Conservation (phyloP, 2,888 invertebrate genomes). For the Cosmopolites sordidus region DNA sequence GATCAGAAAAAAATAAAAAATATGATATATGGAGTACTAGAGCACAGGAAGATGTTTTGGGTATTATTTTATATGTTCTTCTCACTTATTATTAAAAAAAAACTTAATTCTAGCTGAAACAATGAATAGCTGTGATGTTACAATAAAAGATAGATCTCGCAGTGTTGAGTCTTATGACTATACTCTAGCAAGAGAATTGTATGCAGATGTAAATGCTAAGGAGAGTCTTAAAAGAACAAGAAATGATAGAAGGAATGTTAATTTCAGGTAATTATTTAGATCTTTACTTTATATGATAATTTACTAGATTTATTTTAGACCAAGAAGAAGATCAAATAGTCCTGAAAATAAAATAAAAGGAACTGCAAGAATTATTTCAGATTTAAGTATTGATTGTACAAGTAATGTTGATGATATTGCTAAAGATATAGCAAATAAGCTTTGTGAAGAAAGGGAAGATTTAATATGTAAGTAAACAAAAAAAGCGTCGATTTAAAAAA, state of each 20-base stretch:
- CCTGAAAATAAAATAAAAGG: constrained; percentile 52
- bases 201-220: constrained; percentile 48
- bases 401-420: constrained; percentile 59
- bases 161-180: constrained; percentile 76
- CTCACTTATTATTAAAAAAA: background rate
- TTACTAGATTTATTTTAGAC: constrained; percentile 37
- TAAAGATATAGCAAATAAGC: constrained; percentile 67
- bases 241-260: constrained; percentile 56
- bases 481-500: background rate
- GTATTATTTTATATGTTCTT: constrained; percentile 14
- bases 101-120: constrained; percentile 56
- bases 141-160: constrained; percentile 60
- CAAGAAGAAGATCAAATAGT: constrained; percentile 47
- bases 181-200: constrained; percentile 48
- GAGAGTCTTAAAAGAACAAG: constrained; percentile 55
- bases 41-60: constrained; percentile 71
- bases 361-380: constrained; percentile 55
- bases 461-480: constrained; percentile 59
- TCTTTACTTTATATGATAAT: background rate
- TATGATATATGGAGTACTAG: constrained; percentile 74
- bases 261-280: constrained; percentile 40
- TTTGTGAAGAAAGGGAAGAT: constrained; percentile 69
- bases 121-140: constrained; percentile 73
- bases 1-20: constrained; percentile 56
- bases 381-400: constrained; percentile 53